A percentile compares a stretch with the other conserved stretches of the same genome.
phyloP scores from a whole-genome alignment of 2,888 invertebrate genomes.

The Amphipyra berbera region DNA sequence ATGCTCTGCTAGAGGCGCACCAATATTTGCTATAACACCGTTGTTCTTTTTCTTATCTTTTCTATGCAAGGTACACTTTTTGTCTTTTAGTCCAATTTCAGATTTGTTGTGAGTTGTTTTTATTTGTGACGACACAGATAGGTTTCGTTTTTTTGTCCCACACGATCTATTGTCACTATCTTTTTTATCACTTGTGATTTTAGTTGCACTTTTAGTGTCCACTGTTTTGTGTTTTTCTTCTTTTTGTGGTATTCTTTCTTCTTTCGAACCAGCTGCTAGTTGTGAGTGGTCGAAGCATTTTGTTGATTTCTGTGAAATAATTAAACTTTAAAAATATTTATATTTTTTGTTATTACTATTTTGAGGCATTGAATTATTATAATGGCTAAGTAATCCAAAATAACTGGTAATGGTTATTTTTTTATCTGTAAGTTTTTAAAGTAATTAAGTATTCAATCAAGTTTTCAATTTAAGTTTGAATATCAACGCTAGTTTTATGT shows the following conservation, averaged over 20 bases:
- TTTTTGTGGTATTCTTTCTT: conserved; percentile 49
- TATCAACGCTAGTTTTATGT: neutral
- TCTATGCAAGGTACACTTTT: conserved; percentile 79
- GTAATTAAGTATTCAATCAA: neutral
- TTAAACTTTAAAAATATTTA: neutral
- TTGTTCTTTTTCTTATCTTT: conserved; percentile 78
- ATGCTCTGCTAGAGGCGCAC: conserved; percentile 78
- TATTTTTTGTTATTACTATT: neutral
- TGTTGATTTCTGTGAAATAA: conserved; percentile 79
- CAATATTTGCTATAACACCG: conserved; percentile 74
- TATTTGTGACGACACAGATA: conserved; percentile 81
- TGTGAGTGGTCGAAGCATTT: conserved; percentile 84
- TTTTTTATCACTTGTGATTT: conserved; percentile 61
- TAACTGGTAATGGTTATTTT: neutral
- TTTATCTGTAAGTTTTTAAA: neutral
- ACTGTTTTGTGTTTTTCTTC: conserved; percentile 56
- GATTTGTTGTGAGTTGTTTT: conserved; percentile 86
- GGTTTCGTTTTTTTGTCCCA: conserved; percentile 79
- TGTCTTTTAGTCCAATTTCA: conserved; percentile 81
- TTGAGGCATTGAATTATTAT: neutral
- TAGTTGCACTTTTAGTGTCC: conserved; percentile 55
- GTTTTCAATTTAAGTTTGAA: neutral
- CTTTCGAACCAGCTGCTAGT: conserved; percentile 66
- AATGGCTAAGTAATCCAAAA: neutral
- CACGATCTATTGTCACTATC: conserved; percentile 68